Percentiles rank a stretch among this genome's conserved stretches.
Evolutionary conservation across 2,888 invertebrate species (phyloP).

Genomic region (Drosophila cognata): DNA sequence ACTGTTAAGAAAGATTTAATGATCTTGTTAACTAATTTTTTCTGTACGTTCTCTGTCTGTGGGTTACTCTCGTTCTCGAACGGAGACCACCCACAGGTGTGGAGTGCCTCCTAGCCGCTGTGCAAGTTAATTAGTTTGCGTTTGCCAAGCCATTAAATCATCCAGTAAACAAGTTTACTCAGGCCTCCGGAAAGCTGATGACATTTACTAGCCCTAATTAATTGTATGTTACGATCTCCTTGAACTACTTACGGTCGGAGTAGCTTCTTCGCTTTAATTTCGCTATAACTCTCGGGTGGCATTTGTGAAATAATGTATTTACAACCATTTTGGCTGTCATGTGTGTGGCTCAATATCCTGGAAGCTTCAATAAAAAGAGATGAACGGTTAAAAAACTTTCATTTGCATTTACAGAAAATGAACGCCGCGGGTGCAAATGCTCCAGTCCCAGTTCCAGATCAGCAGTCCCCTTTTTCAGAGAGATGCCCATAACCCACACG

Average conservation of each 20-base stretch:
- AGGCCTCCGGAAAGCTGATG: constrained; percentile 1
- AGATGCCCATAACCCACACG: constrained; percentile 63
- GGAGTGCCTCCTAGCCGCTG: constrained; percentile 37
- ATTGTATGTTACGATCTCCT: constrained; percentile 2
- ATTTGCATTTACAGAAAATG: constrained; percentile 44
- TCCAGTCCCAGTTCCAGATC: constrained; percentile 15
- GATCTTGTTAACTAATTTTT: constrained; percentile 78
- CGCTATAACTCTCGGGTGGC: constrained; percentile 46
- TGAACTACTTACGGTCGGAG: background rate
- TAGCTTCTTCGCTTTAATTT: background rate
- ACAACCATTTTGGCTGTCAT: constrained; percentile 47
- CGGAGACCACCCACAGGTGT: constrained; percentile 68
- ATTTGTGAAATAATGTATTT: constrained; percentile 58
- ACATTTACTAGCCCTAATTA: constrained; percentile 18
- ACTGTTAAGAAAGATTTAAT: constrained; percentile 77
- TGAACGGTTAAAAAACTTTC: constrained; percentile 59
- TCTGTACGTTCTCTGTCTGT: constrained; percentile 26
- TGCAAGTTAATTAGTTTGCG: constrained; percentile 70
- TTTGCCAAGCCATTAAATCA: constrained; percentile 44
- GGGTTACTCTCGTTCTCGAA: background rate
- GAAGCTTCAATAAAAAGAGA: constrained; percentile 27
- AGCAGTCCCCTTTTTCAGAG: constrained; percentile 9
- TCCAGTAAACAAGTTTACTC: constrained; percentile 34
- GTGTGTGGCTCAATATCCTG: constrained; percentile 41
- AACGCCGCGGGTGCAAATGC: constrained; percentile 68